These are phyloP conservation scores for Cryptocheilus praepositus DNA, from an alignment of 2,888 invertebrate species.

Conservation along the genomic window DNA sequence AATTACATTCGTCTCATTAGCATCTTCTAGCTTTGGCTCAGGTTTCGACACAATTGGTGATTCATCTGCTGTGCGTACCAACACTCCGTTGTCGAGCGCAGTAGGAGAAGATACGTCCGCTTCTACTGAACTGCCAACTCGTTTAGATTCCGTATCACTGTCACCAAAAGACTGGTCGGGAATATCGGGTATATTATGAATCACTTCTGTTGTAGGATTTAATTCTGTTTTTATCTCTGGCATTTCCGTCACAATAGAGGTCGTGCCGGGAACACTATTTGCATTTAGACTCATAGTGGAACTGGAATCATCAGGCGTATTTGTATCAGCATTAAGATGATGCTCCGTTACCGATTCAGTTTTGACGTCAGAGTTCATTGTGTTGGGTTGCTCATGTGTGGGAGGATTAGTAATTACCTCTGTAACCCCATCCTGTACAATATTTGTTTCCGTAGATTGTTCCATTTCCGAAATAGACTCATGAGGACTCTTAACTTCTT, in stretches of 20 bases:
- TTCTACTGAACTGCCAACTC: not conserved
- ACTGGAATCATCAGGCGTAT: not conserved
- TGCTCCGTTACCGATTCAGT: not conserved
- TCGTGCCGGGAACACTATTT: conserved; percentile 2
- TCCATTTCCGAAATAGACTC: conserved; percentile 7
- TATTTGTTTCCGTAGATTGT: conserved; percentile 13
- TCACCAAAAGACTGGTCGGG: not conserved
- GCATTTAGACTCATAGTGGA: not conserved
- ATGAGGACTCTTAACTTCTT: conserved; percentile 3
- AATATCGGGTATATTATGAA: conserved; percentile 2
- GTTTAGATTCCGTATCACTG: too few species aligned
- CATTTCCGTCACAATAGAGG: conserved; percentile 8
- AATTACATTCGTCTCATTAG: conserved; percentile 57
- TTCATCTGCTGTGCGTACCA: not conserved
- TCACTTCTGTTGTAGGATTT: conserved; percentile 22
- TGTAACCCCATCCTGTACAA: not conserved
- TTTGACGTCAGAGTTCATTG: not conserved
- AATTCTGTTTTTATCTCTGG: conserved; percentile 24
- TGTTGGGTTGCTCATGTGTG: not conserved
- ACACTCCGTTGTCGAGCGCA: not conserved
- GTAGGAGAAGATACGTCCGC: conserved; percentile 8
- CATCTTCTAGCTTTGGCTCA: conserved; percentile 11
- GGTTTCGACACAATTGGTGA: not conserved
- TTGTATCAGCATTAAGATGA: not conserved
- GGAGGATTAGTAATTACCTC: not conserved